Evolutionary conservation across 2,113 vertebrate genomes (phyloP).

Genomic region (Myotis davidii): DNA sequence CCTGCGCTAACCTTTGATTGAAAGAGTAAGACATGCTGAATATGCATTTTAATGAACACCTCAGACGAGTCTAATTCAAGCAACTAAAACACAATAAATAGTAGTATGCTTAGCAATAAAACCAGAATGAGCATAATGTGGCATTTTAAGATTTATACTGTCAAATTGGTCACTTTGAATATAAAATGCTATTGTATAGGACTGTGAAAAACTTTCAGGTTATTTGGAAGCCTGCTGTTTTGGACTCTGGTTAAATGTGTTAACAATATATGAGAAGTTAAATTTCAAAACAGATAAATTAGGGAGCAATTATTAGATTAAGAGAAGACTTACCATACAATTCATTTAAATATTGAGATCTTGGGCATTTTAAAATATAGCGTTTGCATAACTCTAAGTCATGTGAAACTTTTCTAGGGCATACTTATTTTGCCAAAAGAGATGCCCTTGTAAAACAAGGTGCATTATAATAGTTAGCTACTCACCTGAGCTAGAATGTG

Average conservation of each 20-base stretch:
- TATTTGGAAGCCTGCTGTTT: neutral
- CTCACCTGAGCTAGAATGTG: neutral
- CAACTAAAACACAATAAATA: slow-evolving; percentile 27
- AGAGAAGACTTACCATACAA: slow-evolving; percentile 8
- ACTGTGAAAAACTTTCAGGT: slow-evolving; percentile 4
- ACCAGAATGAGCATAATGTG: neutral
- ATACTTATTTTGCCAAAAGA: slow-evolving; percentile 45
- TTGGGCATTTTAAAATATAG: slow-evolving; percentile 33
- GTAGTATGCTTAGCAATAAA: slow-evolving; percentile 40
- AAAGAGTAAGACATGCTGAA: slow-evolving; percentile 11
- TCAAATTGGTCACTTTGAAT: slow-evolving; percentile 2
- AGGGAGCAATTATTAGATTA: slow-evolving; percentile 28
- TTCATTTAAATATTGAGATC: slow-evolving; percentile 48
- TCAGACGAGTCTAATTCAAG: slow-evolving; percentile 21
- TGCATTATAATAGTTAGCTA: neutral
- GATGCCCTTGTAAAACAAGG: neutral
- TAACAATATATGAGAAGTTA: slow-evolving; percentile 10
- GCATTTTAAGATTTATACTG: slow-evolving; percentile 16
- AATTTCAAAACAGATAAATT: slow-evolving; percentile 44
- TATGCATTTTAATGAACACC: slow-evolving; percentile 43
- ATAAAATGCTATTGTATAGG: slow-evolving; percentile 30
- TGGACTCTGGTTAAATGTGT: slow-evolving; percentile 25
- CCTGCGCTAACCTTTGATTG: slow-evolving; percentile 38
- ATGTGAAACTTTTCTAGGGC: neutral
- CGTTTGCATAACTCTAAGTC: neutral